These are phyloP conservation scores for Malthinus flaveolus DNA, from an alignment of 2,888 invertebrate genomes.

Conservation along the genomic window DNA sequence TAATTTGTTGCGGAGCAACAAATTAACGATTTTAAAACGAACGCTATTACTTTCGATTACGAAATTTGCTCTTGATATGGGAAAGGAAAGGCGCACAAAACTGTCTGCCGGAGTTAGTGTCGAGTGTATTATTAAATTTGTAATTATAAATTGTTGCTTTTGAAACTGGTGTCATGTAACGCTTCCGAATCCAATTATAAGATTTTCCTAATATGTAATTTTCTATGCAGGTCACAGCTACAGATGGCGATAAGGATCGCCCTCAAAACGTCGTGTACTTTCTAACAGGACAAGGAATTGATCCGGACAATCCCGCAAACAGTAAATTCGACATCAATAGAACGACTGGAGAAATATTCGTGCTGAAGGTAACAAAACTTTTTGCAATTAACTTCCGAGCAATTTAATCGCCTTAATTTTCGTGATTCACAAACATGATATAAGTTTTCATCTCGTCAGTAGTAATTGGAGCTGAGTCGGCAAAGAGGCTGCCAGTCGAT, in stretches of 20 bases:
- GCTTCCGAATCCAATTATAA: slow-evolving; percentile 20
- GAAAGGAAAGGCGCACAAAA: too few species aligned
- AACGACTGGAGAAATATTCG: slow-evolving; percentile 93
- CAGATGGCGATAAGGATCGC: slow-evolving; percentile 93
- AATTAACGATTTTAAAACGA: too few species aligned
- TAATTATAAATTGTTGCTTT: background rate
- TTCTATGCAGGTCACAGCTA: slow-evolving; percentile 82
- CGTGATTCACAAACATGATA: too few species aligned
- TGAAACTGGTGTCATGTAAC: slow-evolving; percentile 19
- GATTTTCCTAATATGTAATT: slow-evolving; percentile 15
- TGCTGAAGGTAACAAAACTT: slow-evolving; percentile 77
- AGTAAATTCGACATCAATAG: slow-evolving; percentile 97
- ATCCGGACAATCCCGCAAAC: slow-evolving; percentile 92
- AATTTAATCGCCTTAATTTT: too few species aligned
- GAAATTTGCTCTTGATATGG: too few species aligned
- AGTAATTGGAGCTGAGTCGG: slow-evolving; percentile 6
- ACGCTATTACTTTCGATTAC: too few species aligned
- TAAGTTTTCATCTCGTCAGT: too few species aligned
- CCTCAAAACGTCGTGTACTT: slow-evolving; percentile 95
- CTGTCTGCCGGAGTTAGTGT: too few species aligned
- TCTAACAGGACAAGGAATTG: slow-evolving; percentile 93
- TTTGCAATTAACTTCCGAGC: too few species aligned
- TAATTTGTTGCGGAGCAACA: too few species aligned
- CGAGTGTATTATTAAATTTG: too few species aligned
- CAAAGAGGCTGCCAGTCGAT: slow-evolving; percentile 10